Evolutionary conservation across 2,888 invertebrate species (phyloP).

Genomic region (Drosophila imparisetae): DNA sequence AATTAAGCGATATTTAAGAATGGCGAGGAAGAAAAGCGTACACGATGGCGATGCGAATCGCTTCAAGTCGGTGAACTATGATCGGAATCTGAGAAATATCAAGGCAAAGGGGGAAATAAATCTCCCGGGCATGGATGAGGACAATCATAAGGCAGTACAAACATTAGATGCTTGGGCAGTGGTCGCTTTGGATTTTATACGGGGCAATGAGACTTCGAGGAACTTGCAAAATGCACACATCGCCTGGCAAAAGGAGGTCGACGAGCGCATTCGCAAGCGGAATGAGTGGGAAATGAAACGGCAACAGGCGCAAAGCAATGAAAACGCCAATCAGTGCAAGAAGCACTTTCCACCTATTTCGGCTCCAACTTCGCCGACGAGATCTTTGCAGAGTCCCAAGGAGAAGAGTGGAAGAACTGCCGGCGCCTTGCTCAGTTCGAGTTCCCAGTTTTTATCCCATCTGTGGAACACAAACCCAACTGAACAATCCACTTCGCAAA

Average conservation of each 20-base stretch:
- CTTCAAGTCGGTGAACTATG: constrained; percentile 95
- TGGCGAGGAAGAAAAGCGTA: constrained; percentile 94
- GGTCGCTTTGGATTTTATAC: constrained; percentile 85
- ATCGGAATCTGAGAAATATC: constrained; percentile 92
- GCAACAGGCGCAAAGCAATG: constrained; percentile 10
- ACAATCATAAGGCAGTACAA: constrained; percentile 90
- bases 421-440: constrained; percentile 85
- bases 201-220: constrained; percentile 75
- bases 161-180: constrained; percentile 91
- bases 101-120: constrained; percentile 91
- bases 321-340: not conserved
- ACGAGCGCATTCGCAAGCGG: constrained; percentile 74
- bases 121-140: constrained; percentile 92
- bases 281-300: constrained; percentile 65
- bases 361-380: constrained; percentile 76
- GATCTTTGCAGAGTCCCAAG: constrained; percentile 6
- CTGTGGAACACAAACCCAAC: constrained; percentile 86
- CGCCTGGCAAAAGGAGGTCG: constrained; percentile 73
- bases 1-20: constrained; percentile 92
- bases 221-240: constrained; percentile 74
- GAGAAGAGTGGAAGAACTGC: constrained; percentile 41
- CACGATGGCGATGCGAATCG: constrained; percentile 89
- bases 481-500: constrained; percentile 77
- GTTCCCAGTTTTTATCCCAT: constrained; percentile 88
- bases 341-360: constrained; percentile 39